Evolutionary conservation across 1,140 invertebrate species (phyloP), one percentile per base, ranked within the genome.

Genomic region (Phymorhynchus buccinoides): DNA sequence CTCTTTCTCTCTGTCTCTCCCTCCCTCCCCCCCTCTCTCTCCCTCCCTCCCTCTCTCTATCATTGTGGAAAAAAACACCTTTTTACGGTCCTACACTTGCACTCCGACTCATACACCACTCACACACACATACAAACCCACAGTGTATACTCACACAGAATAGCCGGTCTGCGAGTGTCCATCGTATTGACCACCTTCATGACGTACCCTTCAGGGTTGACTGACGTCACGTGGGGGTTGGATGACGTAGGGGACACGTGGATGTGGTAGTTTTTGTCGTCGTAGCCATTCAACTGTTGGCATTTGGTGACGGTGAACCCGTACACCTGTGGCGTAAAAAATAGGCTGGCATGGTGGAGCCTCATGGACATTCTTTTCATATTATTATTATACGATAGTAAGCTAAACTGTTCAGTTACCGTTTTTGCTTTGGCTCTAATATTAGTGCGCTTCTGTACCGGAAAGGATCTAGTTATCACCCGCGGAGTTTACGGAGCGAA

Each of bases 161-260:
- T 93, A 1, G 92, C 88, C 0, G 93, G 90, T 48, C 96, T 95
- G 88, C 95, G 94, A 0, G 97, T 96, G 90, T 97, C 96, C 90
- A 96, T 93, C 0, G 96, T 95, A 92, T 97, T 98, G 37, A 96
- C 93, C 62, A 98, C 95, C 93, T 97, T 97, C 42, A 98, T 92
- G 16, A 97, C 95, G 89, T 97, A 98, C 0, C 96, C 96, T 88
- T 95, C 39, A 9, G 80, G 37, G 79, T 86, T 0, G 89, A 37
- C 6, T 86, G 80, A 22, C 71, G 75, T 44, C 18, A 93, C 88
- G 73, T 93, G 83, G 52, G 87, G 88, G 83, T 92, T 91, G 42
- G 85, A 87, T 30, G 84, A 85, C 16, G 66, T 39, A 16, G 81
- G 39, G 3, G 87, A 83, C 0, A 91, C 90, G 80, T 91, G 90